Percentiles rank a stretch among this genome's conserved stretches.
phyloP scores from a whole-genome alignment of 2,797 vertebrate genomes.

The Malacoctenus gilli region DNA sequence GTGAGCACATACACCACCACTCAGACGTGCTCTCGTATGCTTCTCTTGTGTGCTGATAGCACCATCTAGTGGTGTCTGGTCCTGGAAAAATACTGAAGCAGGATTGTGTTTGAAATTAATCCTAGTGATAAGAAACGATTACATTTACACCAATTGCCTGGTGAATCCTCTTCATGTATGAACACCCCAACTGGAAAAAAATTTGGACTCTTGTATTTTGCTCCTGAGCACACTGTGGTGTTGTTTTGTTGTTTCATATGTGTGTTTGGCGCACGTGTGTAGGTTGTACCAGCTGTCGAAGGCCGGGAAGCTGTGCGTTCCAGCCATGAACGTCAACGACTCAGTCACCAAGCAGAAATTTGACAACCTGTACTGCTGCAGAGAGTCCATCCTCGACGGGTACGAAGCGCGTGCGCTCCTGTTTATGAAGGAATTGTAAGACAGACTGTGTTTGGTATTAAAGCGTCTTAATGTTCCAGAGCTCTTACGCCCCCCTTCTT shows the following conservation, averaged over 20 bases:
- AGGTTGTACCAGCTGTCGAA: constrained; percentile 96
- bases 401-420: constrained; percentile 64
- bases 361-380: constrained; percentile 97
- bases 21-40: background rate
- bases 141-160: too few species aligned
- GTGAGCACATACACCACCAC: background rate
- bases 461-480: background rate
- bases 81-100: too few species aligned
- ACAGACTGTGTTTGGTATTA: background rate
- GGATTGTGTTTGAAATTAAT: too few species aligned
- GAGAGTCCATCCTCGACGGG: constrained; percentile 96
- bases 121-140: too few species aligned
- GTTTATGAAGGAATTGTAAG: background rate
- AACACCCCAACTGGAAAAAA: too few species aligned
- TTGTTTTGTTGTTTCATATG: background rate
- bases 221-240: too few species aligned
- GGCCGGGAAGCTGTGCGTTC: constrained; percentile 94
- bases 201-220: too few species aligned
- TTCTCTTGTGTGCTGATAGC: constrained; percentile 21
- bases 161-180: too few species aligned
- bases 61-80: constrained; percentile 82
- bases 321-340: constrained; percentile 98
- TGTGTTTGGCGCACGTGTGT: constrained; percentile 2
- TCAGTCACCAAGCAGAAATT: constrained; percentile 98
- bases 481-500: constrained; percentile 9